These are phyloP conservation scores for Chouioia cunea DNA, from an alignment of 2,888 invertebrate genomes.

Conservation along the genomic window DNA sequence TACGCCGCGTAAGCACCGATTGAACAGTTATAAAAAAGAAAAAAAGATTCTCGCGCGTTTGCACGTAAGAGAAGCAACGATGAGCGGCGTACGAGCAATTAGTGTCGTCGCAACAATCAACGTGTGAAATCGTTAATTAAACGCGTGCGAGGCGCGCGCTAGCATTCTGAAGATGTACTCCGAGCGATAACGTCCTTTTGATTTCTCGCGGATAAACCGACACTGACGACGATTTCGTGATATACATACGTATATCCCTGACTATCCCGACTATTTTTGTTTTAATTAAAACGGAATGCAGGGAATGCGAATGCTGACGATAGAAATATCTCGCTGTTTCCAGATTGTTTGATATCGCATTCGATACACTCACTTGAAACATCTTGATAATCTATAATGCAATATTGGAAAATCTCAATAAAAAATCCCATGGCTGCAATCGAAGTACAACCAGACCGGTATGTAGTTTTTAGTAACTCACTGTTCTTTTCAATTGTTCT, in stretches of 20 bases:
- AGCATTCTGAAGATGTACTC: constrained; percentile 9
- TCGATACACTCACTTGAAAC: no score
- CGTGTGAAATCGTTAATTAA: constrained; percentile 48
- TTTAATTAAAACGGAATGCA: constrained; percentile 30
- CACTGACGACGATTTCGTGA: no score
- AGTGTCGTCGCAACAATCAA: constrained; percentile 52
- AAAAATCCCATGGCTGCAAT: no score
- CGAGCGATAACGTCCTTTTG: neutral
- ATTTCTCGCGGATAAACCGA: no score
- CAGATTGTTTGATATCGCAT: constrained; percentile 4
- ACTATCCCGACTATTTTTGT: constrained; percentile 10
- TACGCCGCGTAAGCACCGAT: constrained; percentile 41
- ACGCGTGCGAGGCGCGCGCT: constrained; percentile 25
- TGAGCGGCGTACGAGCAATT: constrained; percentile 49
- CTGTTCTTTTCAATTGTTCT: constrained; percentile 6
- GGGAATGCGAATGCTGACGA: neutral
- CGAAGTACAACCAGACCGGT: no score
- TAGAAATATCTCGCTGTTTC: constrained; percentile 14
- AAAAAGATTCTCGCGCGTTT: constrained; percentile 10
- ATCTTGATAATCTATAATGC: no score
- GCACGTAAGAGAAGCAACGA: constrained; percentile 38
- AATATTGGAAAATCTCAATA: no score
- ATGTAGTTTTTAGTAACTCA: no score
- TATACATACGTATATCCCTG: no score
- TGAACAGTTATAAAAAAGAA: constrained; percentile 51